phyloP scores from a whole-genome alignment of 2,888 invertebrate species.

The Orchesellides sinensis region DNA sequence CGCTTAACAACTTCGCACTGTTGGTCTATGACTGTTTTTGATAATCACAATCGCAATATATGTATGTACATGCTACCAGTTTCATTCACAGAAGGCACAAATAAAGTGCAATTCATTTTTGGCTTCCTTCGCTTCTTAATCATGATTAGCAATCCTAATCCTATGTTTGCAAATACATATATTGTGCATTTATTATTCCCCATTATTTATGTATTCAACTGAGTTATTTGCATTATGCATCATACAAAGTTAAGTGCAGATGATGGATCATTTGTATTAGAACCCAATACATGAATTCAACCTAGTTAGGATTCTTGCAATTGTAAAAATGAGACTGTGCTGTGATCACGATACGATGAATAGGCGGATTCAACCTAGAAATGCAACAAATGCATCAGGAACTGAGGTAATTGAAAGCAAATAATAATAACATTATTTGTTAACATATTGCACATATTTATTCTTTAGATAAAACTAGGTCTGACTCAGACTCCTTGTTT shows the following conservation, averaged over 20 bases:
- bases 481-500: constrained; percentile 8
- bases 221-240: no score
- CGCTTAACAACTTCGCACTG: no score
- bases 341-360: constrained; percentile 12
- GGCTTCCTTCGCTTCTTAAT: constrained; percentile 47
- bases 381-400: constrained; percentile 57
- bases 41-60: not conserved
- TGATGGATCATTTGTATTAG: no score
- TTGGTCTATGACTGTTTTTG: no score
- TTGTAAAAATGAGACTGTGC: constrained; percentile 9
- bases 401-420: constrained; percentile 46
- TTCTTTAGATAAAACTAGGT: constrained; percentile 27
- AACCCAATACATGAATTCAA: no score
- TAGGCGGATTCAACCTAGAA: constrained; percentile 51
- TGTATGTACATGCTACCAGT: not conserved
- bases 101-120: constrained; percentile 52
- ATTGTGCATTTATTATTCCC: not conserved
- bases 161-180: not conserved
- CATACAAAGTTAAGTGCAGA: no score
- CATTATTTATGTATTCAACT: constrained; percentile 1
- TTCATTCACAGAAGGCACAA: no score
- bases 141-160: constrained; percentile 33
- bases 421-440: constrained; percentile 1
- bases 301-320: no score
- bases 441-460: constrained; percentile 6